A percentile compares a stretch with the other conserved stretches of the same genome.
Conservation (phyloP, 2,113 vertebrate species). For the Heterotis niloticus region DNA sequence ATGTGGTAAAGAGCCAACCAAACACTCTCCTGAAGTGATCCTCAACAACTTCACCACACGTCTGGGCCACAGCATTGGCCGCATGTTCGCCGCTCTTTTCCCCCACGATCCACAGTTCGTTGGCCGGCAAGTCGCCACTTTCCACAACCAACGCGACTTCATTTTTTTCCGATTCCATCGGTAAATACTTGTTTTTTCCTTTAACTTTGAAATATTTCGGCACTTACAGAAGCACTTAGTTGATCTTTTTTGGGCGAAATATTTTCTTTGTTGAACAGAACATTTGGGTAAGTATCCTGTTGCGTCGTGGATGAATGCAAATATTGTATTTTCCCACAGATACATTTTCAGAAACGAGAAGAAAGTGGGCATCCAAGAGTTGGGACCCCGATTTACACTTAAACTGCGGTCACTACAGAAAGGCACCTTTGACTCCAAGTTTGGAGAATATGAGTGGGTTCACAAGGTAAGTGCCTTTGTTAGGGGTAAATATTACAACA, state of each 20-base stretch:
- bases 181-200: constrained; percentile 51
- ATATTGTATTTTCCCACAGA: constrained; percentile 37
- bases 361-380: constrained; percentile 93
- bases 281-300: not conserved
- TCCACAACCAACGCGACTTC: constrained; percentile 97
- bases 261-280: not conserved
- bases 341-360: constrained; percentile 98
- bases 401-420: constrained; percentile 94
- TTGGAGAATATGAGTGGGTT: constrained; percentile 96
- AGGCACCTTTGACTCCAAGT: constrained; percentile 97
- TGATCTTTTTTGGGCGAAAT: not conserved
- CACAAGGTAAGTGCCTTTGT: constrained; percentile 77
- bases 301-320: not conserved
- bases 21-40: constrained; percentile 87
- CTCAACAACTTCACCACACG: constrained; percentile 93
- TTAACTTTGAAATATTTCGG: not conserved
- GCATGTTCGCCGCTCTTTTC: constrained; percentile 89
- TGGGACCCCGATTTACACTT: constrained; percentile 93
- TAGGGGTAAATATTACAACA: no score
- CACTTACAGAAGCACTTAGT: no score
- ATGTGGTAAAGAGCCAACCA: constrained; percentile 83
- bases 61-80: constrained; percentile 85
- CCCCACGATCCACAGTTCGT: constrained; percentile 90
- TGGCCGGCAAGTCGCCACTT: constrained; percentile 92
- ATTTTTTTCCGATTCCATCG: constrained; percentile 97